A percentile compares a stretch with the other conserved stretches of the same genome.
Evolutionary conservation across 2,113 vertebrate genomes (phyloP).

Genomic region (Apodemus sylvaticus): DNA sequence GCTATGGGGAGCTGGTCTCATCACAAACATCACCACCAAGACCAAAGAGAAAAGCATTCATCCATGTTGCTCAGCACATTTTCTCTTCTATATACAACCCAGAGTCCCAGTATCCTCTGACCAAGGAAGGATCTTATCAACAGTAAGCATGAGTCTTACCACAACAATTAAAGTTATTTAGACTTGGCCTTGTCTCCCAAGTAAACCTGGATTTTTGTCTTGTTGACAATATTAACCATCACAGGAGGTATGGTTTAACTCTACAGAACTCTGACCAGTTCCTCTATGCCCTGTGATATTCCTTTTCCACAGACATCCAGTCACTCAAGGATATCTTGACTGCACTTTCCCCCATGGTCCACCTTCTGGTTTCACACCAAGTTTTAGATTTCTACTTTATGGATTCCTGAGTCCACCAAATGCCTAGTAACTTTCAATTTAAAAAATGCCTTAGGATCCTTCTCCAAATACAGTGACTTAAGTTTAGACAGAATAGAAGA

Average conservation of each 20-base stretch:
- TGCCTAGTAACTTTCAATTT: neutral
- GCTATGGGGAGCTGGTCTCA: neutral
- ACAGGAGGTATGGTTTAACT: neutral
- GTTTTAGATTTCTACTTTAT: neutral
- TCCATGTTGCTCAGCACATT: neutral
- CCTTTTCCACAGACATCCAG: neutral
- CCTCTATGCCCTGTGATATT: rapidly evolving
- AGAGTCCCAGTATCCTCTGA: neutral
- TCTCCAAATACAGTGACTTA: neutral
- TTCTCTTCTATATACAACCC: neutral
- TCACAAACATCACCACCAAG: neutral
- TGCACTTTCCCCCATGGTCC: neutral
- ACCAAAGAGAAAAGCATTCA: neutral
- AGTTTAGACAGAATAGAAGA: neutral
- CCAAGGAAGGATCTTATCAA: neutral
- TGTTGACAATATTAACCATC: no score
- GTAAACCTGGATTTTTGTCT: neutral
- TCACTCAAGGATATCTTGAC: rapidly evolving
- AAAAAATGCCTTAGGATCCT: neutral
- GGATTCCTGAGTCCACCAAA: neutral
- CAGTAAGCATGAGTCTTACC: no score
- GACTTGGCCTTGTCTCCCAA: neutral
- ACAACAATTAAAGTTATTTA: neutral
- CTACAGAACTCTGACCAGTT: neutral
- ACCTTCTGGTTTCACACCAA: no score